Conservation (phyloP, 2,888 invertebrate genomes). For the Troides oblongomaculatus region DNA sequence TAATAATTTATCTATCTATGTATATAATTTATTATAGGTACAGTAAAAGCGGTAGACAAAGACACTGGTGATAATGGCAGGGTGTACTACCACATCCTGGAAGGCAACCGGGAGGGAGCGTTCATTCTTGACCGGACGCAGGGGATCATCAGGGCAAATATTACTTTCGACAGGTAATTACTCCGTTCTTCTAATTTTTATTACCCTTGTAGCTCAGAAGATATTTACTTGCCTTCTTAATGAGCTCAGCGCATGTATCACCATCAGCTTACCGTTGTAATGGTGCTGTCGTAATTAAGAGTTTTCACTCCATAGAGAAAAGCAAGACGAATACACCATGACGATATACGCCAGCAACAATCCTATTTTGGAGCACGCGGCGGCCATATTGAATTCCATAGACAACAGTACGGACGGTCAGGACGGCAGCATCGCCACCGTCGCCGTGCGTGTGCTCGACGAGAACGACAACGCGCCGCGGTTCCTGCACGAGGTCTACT, state of each 20-base stretch:
- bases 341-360: slow-evolving; percentile 92
- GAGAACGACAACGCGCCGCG: slow-evolving; percentile 92
- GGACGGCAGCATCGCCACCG: slow-evolving; percentile 84
- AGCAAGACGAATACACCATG: slow-evolving; percentile 85
- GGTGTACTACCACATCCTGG: slow-evolving; percentile 90
- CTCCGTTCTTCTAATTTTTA: too few relatives aligned
- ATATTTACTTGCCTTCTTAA: too few relatives aligned
- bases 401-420: slow-evolving; percentile 64
- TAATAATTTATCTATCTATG: too few relatives aligned
- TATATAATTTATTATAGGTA: slow-evolving; percentile 64
- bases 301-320: slow-evolving; percentile 78
- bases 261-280: too few relatives aligned
- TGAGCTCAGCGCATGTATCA: neutral
- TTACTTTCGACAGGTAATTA: slow-evolving; percentile 85
- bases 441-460: slow-evolving; percentile 87
- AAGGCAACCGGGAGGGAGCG: slow-evolving; percentile 87
- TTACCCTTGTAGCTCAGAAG: too few relatives aligned
- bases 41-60: slow-evolving; percentile 85
- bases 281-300: too few relatives aligned
- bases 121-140: slow-evolving; percentile 90
- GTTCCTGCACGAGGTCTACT: slow-evolving; percentile 83
- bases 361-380: slow-evolving; percentile 83
- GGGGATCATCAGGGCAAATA: slow-evolving; percentile 89
- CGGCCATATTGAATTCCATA: slow-evolving; percentile 61
- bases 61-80: slow-evolving; percentile 90